Evolutionary conservation across 2,888 invertebrate species (phyloP).

Genomic region (Acleris emargana): DNA sequence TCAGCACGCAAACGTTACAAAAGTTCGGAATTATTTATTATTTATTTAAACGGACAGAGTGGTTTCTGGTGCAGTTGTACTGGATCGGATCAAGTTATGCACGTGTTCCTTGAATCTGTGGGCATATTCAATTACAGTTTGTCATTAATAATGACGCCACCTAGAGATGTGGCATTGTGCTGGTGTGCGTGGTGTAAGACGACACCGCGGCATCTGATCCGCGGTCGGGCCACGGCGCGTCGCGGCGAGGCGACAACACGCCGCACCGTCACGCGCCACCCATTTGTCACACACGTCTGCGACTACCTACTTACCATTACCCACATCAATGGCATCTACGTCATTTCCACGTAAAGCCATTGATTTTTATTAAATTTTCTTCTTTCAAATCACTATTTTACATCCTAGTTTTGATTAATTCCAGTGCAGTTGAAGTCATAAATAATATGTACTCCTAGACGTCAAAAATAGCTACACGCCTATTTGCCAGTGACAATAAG

Average conservation of each 20-base stretch:
- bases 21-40: constrained; percentile 66
- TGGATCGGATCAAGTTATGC: constrained; percentile 51
- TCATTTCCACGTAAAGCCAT: constrained; percentile 19
- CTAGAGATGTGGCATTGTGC: constrained; percentile 50
- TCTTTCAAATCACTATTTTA: not conserved
- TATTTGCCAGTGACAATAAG: no score
- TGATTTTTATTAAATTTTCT: constrained; percentile 5
- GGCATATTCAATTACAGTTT: constrained; percentile 67
- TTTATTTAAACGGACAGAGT: not conserved
- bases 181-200: constrained; percentile 52
- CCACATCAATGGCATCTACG: constrained; percentile 37
- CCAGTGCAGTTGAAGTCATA: no score
- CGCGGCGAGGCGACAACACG: constrained; percentile 38
- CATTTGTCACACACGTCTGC: constrained; percentile 63
- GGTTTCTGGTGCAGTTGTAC: constrained; percentile 44
- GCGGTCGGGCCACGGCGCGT: constrained; percentile 38
- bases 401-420: not conserved
- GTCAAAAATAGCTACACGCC: no score
- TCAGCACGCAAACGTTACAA: constrained; percentile 52
- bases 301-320: constrained; percentile 41
- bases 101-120: constrained; percentile 61
- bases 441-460: no score
- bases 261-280: constrained; percentile 57
- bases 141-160: constrained; percentile 68
- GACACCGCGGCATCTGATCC: constrained; percentile 54